Percentiles rank a stretch among this genome's conserved stretches.
Evolutionary conservation across 1,140 invertebrate species (phyloP).

Genomic region (Hyphantria cunea): DNA sequence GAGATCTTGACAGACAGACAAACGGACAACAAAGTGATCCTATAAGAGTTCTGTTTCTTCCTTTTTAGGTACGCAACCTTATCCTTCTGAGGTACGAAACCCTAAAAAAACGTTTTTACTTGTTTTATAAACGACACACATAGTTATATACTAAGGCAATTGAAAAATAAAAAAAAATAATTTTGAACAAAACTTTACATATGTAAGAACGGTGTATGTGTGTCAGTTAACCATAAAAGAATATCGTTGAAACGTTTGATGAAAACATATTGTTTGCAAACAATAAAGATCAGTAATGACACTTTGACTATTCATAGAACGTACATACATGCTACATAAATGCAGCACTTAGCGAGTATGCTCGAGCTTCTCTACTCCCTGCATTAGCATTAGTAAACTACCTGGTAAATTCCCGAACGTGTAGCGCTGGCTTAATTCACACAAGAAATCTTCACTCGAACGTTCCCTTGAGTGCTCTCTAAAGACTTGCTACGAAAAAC

Average conservation of each 20-base stretch:
- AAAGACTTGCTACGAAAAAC: slow-evolving; percentile 56
- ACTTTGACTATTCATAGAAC: slow-evolving; percentile 4
- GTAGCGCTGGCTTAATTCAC: slow-evolving; percentile 40
- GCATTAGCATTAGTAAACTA: slow-evolving; percentile 33
- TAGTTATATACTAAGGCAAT: too few species aligned
- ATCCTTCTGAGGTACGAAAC: too few species aligned
- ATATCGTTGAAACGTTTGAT: not conserved
- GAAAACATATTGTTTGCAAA: slow-evolving; percentile 13
- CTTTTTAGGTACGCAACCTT: too few species aligned
- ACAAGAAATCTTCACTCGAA: slow-evolving; percentile 49
- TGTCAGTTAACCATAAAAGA: too few species aligned
- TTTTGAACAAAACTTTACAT: too few species aligned
- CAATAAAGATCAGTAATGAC: slow-evolving; percentile 12
- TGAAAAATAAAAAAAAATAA: too few species aligned
- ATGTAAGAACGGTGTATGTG: too few species aligned
- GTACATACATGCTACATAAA: slow-evolving; percentile 3
- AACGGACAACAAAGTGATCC: too few species aligned
- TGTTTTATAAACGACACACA: too few species aligned
- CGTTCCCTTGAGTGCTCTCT: slow-evolving; percentile 52
- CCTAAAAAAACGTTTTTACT: too few species aligned
- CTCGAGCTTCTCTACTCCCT: slow-evolving; percentile 4
- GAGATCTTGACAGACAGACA: too few species aligned
- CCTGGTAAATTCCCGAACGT: slow-evolving; percentile 37
- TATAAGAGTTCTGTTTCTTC: too few species aligned
- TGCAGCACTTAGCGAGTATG: slow-evolving; percentile 23